Percentiles rank a stretch among this genome's conserved stretches.
Conservation (phyloP, 2,113 vertebrate species). For the Gnathonemus longibarbis region DNA sequence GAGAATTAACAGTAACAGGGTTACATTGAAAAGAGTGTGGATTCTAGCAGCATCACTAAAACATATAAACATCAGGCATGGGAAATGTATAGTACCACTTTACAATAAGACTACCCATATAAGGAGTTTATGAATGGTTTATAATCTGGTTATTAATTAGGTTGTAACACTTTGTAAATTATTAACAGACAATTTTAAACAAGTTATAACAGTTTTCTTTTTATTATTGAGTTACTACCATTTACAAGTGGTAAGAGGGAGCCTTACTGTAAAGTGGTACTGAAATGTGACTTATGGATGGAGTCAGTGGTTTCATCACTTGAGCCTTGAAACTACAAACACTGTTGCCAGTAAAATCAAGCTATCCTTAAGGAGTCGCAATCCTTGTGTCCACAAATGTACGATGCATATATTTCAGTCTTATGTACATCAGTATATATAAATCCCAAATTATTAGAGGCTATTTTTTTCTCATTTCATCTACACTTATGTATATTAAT, state of each 20-base stretch:
- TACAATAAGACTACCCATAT: no score
- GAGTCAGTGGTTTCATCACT: conserved; percentile 20
- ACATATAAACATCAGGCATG: conserved; percentile 16
- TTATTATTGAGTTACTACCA: no score
- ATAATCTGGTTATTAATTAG: no score
- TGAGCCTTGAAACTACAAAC: neutral
- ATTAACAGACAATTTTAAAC: no score
- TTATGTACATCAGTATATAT: neutral
- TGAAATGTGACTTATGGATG: conserved; percentile 20
- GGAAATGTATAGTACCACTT: neutral
- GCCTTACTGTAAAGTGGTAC: no score
- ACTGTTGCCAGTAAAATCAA: neutral
- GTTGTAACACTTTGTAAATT: no score
- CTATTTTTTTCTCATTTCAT: neutral
- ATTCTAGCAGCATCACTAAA: conserved; percentile 7
- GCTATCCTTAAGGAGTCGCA: neutral
- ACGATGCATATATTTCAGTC: neutral
- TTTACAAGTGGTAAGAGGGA: no score
- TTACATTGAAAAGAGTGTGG: conserved; percentile 69
- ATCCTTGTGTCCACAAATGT: neutral
- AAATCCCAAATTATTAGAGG: neutral
- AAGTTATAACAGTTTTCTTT: no score
- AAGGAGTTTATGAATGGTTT: no score
- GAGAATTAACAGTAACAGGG: conserved; percentile 86
- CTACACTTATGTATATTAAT: neutral